Evolutionary conservation across 2,888 invertebrate genomes (phyloP), one percentile per base, ranked within the genome.

Genomic region (Epistrophe grossulariae): DNA sequence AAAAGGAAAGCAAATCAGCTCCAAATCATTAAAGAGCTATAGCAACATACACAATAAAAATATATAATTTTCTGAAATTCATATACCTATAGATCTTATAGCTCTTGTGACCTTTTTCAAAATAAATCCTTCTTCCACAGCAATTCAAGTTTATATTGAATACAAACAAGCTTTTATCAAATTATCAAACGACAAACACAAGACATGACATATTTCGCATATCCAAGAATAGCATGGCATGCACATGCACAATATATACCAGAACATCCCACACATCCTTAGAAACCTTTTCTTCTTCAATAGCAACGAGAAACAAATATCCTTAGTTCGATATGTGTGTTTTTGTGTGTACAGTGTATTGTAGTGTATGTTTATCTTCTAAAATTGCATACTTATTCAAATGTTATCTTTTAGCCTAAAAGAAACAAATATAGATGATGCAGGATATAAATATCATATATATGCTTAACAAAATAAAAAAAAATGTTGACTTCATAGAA

Each of bases 331-430:
- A 70, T 70, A 52, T 28, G 15, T 2, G 3, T 24, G 24, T 24
- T 24, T 24, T 24, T 31, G 9, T 1, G 28, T 55, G 52, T 13
- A 15, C n/a, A n/a, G 10, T 24, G 19, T 4, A 68, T 50, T 68
- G 35, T 6, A 45, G n/a, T 68, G 28, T 59, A 50, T 77, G 83
- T 79, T 79, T 74, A 71, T 64, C 55, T 74, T 71, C 31, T 48
- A 68, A 84, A 80, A 80, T 76, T 84, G 71, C 60, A 84, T 76
- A 74, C 84, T 84, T 80, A 80, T 80, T 84, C 84, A 84, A 84
- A 80, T 84, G 59, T 80, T 76, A 72, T 84, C 70, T 74, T 57
- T 74, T 43, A 31, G 15, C 17, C 43, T 19, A 8, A 40, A 59
- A 48, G 62, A 74, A 59, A 73, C 38, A 73, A 73, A 66, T 48